phyloP scores from a whole-genome alignment of 2,113 vertebrate genomes.

The Apistogramma diplotaenia region DNA sequence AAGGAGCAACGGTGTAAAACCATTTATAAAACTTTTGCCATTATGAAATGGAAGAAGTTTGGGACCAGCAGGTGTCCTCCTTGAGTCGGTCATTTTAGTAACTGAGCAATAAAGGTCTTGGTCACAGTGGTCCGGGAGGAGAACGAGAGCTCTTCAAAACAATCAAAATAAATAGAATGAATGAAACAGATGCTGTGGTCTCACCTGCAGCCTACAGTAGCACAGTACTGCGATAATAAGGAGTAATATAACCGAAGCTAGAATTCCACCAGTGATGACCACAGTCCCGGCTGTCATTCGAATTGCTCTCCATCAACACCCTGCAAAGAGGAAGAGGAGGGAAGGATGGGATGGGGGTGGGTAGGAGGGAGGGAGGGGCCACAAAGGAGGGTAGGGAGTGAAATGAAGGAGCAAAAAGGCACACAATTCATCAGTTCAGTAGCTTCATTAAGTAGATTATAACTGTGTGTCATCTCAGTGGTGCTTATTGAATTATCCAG shows the following conservation, averaged over 20 bases:
- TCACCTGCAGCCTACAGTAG: constrained; percentile 98
- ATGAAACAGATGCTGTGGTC: background rate
- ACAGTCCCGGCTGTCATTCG: constrained; percentile 99
- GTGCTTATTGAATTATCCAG: constrained; percentile 67
- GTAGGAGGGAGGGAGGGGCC: background rate
- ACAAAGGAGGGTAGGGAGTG: background rate
- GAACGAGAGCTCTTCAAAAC: background rate
- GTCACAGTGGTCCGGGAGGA: background rate
- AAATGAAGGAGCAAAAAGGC: constrained; percentile 27
- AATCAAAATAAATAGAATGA: background rate
- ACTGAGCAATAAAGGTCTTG: background rate
- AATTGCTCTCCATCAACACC: constrained; percentile 95
- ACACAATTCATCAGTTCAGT: constrained; percentile 54
- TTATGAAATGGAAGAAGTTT: background rate
- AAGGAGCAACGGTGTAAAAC: background rate
- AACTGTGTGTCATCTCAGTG: constrained; percentile 56
- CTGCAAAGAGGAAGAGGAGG: constrained; percentile 42
- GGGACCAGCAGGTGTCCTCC: background rate
- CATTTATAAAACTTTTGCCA: background rate
- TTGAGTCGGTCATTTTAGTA: background rate
- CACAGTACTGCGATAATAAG: constrained; percentile 98
- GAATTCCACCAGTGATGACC: constrained; percentile 99
- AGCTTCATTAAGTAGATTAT: constrained; percentile 72
- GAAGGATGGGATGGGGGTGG: background rate
- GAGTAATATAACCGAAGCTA: constrained; percentile 96